A percentile compares a stretch with the other conserved stretches of the same genome.
Evolutionary conservation across 2,888 invertebrate species (phyloP).

Genomic region (Mallateleia sp.): DNA sequence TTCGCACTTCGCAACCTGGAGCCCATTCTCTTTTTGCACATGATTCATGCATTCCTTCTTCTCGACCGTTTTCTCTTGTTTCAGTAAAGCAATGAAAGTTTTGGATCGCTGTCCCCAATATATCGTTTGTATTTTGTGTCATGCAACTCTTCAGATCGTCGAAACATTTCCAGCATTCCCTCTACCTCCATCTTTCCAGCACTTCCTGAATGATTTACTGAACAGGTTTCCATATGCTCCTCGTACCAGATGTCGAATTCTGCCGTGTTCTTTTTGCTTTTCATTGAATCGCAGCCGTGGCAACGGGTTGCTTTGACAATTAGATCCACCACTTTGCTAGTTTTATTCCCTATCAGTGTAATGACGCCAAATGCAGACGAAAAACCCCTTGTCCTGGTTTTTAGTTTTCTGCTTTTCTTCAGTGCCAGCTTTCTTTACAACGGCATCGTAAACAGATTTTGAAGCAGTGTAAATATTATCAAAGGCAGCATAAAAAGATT

Average conservation of each 20-base stretch:
- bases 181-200: slow-evolving; percentile 78
- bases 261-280: slow-evolving; percentile 26
- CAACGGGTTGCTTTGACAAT: slow-evolving; percentile 30
- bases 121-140: slow-evolving; percentile 64
- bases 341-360: slow-evolving; percentile 24
- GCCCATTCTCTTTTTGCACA: slow-evolving; percentile 58
- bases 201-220: slow-evolving; percentile 72
- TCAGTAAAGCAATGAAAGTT: slow-evolving; percentile 66
- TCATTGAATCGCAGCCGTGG: slow-evolving; percentile 18
- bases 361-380: slow-evolving; percentile 22
- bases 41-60: slow-evolving; percentile 64
- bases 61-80: slow-evolving; percentile 50
- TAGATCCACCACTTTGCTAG: slow-evolving; percentile 31
- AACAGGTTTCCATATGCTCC: slow-evolving; percentile 52
- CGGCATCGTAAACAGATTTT: slow-evolving; percentile 12
- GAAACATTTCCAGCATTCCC: slow-evolving; percentile 73
- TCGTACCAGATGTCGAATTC: slow-evolving; percentile 69
- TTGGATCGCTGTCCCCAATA: slow-evolving; percentile 79
- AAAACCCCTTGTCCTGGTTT: slow-evolving; percentile 10
- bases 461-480: slow-evolving; percentile 12
- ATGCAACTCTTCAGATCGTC: slow-evolving; percentile 58
- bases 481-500: slow-evolving; percentile 14
- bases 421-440: slow-evolving; percentile 13
- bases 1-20: slow-evolving; percentile 38
- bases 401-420: slow-evolving; percentile 31